phyloP scores from a whole-genome alignment of 2,888 invertebrate species.

The Timema cristinae region DNA sequence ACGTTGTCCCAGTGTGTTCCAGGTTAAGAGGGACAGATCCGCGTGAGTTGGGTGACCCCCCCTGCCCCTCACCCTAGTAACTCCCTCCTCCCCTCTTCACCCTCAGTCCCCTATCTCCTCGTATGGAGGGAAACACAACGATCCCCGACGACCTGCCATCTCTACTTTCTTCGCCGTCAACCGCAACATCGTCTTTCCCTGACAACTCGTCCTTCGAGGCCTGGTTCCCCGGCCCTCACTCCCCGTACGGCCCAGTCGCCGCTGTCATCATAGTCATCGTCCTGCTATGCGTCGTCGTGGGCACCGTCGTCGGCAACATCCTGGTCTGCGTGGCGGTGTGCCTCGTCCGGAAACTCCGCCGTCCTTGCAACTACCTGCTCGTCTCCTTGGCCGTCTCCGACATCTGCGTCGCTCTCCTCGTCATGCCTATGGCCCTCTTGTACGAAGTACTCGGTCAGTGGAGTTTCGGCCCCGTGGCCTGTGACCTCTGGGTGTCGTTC shows the following conservation, averaged over 20 bases:
- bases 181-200: too few relatives aligned
- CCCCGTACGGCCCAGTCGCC: constrained; percentile 46
- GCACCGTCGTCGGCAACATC: constrained; percentile 83
- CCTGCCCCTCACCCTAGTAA: too few relatives aligned
- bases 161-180: too few relatives aligned
- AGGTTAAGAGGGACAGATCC: too few relatives aligned
- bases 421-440: constrained; percentile 96
- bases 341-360: constrained; percentile 84
- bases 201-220: background rate
- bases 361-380: constrained; percentile 86
- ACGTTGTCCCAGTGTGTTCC: too few relatives aligned
- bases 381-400: constrained; percentile 96
- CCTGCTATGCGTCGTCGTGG: constrained; percentile 58
- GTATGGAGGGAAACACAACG: too few relatives aligned
- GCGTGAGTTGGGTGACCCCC: too few relatives aligned
- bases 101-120: too few relatives aligned
- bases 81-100: too few relatives aligned
- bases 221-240: constrained; percentile 44
- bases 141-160: too few relatives aligned
- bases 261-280: constrained; percentile 61
- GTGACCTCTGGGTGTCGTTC: constrained; percentile 95
- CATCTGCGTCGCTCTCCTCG: constrained; percentile 89
- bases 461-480: constrained; percentile 88
- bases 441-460: constrained; percentile 91
- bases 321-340: constrained; percentile 94